A percentile compares a stretch with the other conserved stretches of the same genome.
Evolutionary conservation across 2,888 invertebrate genomes (phyloP).

Genomic region (Neoaliturus tenellus): DNA sequence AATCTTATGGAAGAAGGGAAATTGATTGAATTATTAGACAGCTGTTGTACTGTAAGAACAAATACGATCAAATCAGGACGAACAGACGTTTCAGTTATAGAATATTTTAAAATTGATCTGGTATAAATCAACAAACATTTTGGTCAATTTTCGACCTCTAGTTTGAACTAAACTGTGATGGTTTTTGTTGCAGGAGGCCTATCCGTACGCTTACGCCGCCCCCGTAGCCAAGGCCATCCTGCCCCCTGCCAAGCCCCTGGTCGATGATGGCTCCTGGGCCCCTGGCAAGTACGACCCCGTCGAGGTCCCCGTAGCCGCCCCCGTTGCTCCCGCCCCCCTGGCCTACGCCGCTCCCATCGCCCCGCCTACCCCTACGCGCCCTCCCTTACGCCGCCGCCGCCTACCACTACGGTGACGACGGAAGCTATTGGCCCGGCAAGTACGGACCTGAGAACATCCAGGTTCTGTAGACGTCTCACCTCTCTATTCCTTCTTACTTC

Average conservation of each 20-base stretch:
- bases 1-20: no score
- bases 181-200: conserved; percentile 34
- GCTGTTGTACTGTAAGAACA: no score
- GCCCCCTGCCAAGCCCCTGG: conserved; percentile 15
- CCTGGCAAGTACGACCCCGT: conserved; percentile 56
- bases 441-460: conserved; percentile 54
- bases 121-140: no score
- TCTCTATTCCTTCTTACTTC: background rate
- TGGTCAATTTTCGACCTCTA: no score
- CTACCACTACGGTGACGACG: conserved; percentile 50
- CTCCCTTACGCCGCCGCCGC: conserved; percentile 25
- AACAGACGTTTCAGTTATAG: no score
- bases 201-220: conserved; percentile 60
- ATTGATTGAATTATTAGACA: no score
- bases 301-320: conserved; percentile 42
- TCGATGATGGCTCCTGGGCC: conserved; percentile 49
- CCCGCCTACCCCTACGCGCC: background rate
- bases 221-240: conserved; percentile 22
- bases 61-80: no score
- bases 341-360: conserved; percentile 17
- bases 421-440: conserved; percentile 58
- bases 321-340: background rate
- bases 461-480: conserved; percentile 5
- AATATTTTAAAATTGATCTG: no score
- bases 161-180: no score